Base-by-base conservation (phyloP, 2,797 vertebrate species). In the Centroberyx gerrardi region DNA sequence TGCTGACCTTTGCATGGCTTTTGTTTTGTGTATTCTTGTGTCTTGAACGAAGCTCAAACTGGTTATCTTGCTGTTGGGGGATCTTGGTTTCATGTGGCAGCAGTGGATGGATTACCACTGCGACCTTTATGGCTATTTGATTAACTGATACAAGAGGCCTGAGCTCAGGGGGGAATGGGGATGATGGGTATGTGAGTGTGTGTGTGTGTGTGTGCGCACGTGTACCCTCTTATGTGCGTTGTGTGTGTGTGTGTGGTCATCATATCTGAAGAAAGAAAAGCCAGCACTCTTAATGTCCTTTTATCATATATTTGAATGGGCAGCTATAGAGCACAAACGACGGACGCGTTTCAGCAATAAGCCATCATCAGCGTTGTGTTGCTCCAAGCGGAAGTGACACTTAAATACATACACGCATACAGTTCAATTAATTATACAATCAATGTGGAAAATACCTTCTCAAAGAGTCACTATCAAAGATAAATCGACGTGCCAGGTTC, bases 31-130 rank as follows among this genome's bases (percentile, higher is more conserved):
- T 77, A 48, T 59, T 74, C 76, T 72, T 84, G 76, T 87, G 72
- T 81, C 82, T 86, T 85, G 78, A 80, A 81, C 81, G 75, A 72
- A 72, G 69, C 88, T 86, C 82, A 73, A 68, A 49, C 73, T 81
- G 82, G 88, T 83, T 89, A 86, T 93, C 92, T 88, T 73, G 89
- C 85, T 87, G 82, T 83, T 89, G 72, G 82, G 87, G 81, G 90
- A 86, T 93, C 90, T 90, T 68, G 88, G 82, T 94, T 91, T 93
- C 90, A 92, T 88, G 82, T 90, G 73, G 88, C 89, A 85, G 67
- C 62, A 62, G 73, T 88, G 88, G 89, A 84, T 88, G 80, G 87
- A 89, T 94, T 92, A 93, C 92, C 28, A 31, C 80, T 72, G 52
- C 89, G 88, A 90, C 90, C 89, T 93, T 92, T 90, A 87, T 85